Conservation (phyloP, 2,888 invertebrate species). For the Harpalus rufipes region DNA sequence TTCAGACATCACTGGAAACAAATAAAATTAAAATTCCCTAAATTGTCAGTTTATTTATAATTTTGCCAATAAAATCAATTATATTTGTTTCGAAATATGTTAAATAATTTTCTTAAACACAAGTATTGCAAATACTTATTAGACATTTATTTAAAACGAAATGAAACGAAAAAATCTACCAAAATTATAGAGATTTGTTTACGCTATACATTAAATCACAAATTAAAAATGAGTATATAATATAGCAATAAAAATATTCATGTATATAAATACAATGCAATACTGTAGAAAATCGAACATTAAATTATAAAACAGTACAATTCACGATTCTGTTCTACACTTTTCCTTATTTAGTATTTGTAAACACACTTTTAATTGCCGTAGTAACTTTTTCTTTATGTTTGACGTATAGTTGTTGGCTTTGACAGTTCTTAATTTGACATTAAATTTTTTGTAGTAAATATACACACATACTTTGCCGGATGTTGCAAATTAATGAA, state of each 20-base stretch:
- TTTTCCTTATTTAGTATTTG: background rate
- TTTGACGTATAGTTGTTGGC: constrained; percentile 19
- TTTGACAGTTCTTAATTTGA: constrained; percentile 15
- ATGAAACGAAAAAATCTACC: background rate
- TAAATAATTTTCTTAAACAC: background rate
- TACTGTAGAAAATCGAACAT: background rate
- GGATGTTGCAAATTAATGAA: constrained; percentile 24
- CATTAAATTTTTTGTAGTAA: constrained; percentile 9
- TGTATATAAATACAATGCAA: background rate
- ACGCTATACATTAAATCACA: background rate
- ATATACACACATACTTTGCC: background rate
- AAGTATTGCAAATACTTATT: too few species aligned
- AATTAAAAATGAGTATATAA: too few species aligned
- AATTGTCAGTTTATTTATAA: background rate
- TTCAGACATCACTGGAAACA: too few species aligned
- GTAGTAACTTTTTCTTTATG: background rate
- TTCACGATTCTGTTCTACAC: background rate
- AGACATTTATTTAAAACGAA: background rate
- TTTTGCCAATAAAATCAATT: background rate
- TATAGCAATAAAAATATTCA: too few species aligned
- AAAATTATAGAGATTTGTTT: background rate
- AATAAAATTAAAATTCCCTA: background rate
- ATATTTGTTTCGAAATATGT: background rate
- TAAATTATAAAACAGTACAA: background rate
- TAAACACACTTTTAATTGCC: background rate